Evolutionary conservation across 2,888 invertebrate species (phyloP).

Genomic region (Ormyrus labotus): DNA sequence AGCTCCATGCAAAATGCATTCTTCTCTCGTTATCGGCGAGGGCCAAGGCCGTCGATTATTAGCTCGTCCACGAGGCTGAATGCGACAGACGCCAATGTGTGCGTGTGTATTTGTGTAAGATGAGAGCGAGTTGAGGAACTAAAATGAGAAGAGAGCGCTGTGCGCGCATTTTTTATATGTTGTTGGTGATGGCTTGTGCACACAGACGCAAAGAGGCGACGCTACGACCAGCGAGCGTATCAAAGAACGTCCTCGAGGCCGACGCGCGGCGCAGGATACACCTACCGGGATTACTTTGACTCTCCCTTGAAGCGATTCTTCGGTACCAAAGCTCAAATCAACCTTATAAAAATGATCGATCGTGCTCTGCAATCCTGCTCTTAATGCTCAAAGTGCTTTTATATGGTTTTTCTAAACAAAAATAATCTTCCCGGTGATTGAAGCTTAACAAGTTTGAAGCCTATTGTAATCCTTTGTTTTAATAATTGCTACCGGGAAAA

Average conservation of each 20-base stretch:
- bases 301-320: conserved; percentile 92
- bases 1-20: too few relatives aligned
- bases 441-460: too few relatives aligned
- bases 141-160: conserved; percentile 11
- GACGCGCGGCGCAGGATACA: conserved; percentile 80
- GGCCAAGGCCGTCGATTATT: conserved; percentile 15
- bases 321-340: conserved; percentile 79
- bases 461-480: too few relatives aligned
- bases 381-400: conserved; percentile 40
- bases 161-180: not conserved
- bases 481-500: too few relatives aligned
- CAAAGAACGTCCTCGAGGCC: conserved; percentile 71
- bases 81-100: too few relatives aligned
- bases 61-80: not conserved
- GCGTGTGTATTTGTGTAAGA: too few relatives aligned
- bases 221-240: conserved; percentile 75
- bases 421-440: not conserved
- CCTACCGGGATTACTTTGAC: conserved; percentile 90
- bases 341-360: conserved; percentile 1
- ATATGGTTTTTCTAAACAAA: conserved; percentile 4
- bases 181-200: conserved; percentile 40
- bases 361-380: not conserved
- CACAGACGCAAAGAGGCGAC: conserved; percentile 73
- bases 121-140: conserved; percentile 2
- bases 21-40: not conserved